These are phyloP conservation scores for Tipula helvola DNA, from an alignment of 2,888 invertebrate genomes.

Conservation along the genomic window DNA sequence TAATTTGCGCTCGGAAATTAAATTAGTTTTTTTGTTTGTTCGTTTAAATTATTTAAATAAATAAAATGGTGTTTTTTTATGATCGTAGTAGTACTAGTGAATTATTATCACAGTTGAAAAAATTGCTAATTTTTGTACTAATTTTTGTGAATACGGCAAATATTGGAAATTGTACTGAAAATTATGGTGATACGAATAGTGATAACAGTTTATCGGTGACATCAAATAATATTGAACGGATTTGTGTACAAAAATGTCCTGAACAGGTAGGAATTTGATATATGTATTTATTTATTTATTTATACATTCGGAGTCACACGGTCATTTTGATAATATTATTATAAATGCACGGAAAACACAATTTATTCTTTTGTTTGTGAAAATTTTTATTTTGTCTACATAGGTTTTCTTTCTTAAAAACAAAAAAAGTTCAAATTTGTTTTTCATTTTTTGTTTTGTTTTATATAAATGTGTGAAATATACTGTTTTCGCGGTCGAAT, in stretches of 20 bases:
- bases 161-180: background rate
- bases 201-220: background rate
- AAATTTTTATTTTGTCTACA: background rate
- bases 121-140: background rate
- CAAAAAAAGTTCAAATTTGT: background rate
- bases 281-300: background rate
- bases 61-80: background rate
- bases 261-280: conserved; percentile 12
- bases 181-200: background rate
- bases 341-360: no score
- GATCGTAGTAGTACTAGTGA: background rate
- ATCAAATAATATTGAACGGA: conserved; percentile 10
- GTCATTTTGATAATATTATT: background rate
- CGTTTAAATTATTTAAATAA: background rate
- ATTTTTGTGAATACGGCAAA: background rate
- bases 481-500: background rate
- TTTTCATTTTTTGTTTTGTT: background rate
- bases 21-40: background rate
- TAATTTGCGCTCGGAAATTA: background rate
- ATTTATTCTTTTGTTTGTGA: background rate
- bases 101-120: background rate
- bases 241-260: conserved; percentile 14
- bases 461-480: background rate
- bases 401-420: background rate
- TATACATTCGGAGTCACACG: no score